Evolutionary conservation across 2,888 invertebrate species (phyloP).

Genomic region (Lottia scabra): DNA sequence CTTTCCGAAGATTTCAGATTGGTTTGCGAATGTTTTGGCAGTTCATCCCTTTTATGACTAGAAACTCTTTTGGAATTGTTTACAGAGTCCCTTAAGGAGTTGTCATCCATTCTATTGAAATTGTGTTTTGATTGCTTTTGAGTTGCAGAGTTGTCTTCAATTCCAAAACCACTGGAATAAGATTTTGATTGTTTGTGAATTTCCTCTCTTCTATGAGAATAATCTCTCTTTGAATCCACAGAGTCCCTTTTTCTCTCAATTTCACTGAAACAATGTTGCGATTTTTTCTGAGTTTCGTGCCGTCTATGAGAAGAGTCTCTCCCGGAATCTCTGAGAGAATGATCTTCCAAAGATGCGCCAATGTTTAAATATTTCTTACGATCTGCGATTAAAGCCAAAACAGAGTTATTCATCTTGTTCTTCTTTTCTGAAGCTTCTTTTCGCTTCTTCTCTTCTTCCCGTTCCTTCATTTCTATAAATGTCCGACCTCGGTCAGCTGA

Average conservation of each 20-base stretch:
- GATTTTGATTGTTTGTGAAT: no score
- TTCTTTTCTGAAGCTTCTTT: slow-evolving; percentile 9
- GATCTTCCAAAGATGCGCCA: no score
- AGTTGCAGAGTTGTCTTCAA: no score
- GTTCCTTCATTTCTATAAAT: not conserved
- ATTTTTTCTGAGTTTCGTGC: not conserved
- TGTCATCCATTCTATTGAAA: not conserved
- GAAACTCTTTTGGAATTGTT: not conserved
- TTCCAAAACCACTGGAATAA: no score
- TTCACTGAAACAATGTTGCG: not conserved
- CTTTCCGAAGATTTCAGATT: not conserved
- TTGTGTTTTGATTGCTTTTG: not conserved
- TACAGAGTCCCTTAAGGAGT: not conserved
- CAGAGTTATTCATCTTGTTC: not conserved
- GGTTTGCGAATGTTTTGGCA: no score
- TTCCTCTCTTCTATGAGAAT: no score
- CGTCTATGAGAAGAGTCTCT: no score
- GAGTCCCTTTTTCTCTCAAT: not conserved
- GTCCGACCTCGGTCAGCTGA: slow-evolving; percentile 4
- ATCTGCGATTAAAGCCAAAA: not conserved
- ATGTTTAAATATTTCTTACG: no score
- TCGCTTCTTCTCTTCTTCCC: slow-evolving; percentile 16
- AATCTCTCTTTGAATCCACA: not conserved
- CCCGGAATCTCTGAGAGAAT: no score
- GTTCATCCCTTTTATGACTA: no score